Base-by-base conservation (phyloP, 2,888 invertebrate genomes). In the Augiades crinisus region DNA sequence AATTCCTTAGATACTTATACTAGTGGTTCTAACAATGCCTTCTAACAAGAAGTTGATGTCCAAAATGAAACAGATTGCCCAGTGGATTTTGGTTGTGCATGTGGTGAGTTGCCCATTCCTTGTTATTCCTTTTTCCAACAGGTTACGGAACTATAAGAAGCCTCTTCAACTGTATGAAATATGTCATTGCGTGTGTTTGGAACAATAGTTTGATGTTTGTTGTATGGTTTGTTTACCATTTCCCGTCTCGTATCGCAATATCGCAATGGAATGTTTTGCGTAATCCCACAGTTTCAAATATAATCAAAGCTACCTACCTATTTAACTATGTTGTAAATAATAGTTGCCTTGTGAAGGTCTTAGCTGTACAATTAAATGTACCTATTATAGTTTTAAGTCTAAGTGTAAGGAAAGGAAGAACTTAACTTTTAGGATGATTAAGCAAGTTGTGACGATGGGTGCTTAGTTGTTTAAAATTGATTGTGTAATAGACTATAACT, bases 71-170 rank as follows among this genome's bases (percentile, higher is more conserved):
- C 84, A 88, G 68, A 80, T 89, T 56, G 80, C 78, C 45, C 86
- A 87, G 62, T 87, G 87, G 82, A 86, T 89, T 64, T 72, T 89
- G 54, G 76, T 88, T 55, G 83, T 81, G 64, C 89, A 89, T 81
- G 83, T 87, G 87, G 89, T 89, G 65, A 87, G 88, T 81, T 36
- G 21, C 45, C 51, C 31, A 14, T 38, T 45, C 45, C 51, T 45
- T 56, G 38, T 36, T 40, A 27, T 34, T 24, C 8, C 12, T 37
- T 16, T 41, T 52, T 45, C 24, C 40, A 31, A 30, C 8, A 33
- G 31, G 10, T 44, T 19, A 38, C 16, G 31, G 14, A 21, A 27
- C 21, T 19, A 19, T 27, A 27, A 27, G n/a, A 10, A 10, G 2
- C 24, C 8, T 27, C 27, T n/a, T 27, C 27, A 10, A 27, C 10